Percentiles rank a stretch among this genome's conserved stretches.
phyloP scores from a whole-genome alignment of 2,888 invertebrate species.

The Tolmerus cingulatus region DNA sequence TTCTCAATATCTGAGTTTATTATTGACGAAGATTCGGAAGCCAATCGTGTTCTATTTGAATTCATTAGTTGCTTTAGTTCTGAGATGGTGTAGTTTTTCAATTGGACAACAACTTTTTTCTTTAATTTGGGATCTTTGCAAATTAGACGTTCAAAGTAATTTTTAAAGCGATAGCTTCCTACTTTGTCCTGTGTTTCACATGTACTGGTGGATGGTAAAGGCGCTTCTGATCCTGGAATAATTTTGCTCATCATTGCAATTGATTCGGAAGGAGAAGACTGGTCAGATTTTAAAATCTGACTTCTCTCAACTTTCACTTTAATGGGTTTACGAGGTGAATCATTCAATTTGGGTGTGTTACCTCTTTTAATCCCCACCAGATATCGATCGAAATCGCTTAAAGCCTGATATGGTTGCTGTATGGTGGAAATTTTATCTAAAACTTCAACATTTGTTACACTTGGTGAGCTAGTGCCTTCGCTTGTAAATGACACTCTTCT shows the following conservation, averaged over 20 bases:
- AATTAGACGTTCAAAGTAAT: not conserved
- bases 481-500: not conserved
- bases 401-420: not conserved
- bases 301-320: not conserved
- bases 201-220: not conserved
- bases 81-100: not conserved
- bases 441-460: not conserved
- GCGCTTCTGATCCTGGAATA: not conserved
- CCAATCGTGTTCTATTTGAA: not conserved
- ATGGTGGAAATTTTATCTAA: not conserved
- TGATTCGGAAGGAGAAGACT: not conserved
- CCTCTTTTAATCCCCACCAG: not conserved
- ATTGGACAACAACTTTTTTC: not conserved
- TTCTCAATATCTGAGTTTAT: not conserved
- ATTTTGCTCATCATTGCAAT: not conserved
- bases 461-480: not conserved
- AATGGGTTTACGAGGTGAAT: not conserved
- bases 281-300: not conserved
- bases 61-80: not conserved
- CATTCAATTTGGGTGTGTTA: not conserved
- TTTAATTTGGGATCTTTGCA: slow-evolving; percentile 6
- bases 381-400: slow-evolving; percentile 32
- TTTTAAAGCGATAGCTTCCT: not conserved
- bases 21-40: not conserved
- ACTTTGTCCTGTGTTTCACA: not conserved